These are phyloP conservation scores for Synanthedon myopaeformis DNA, from an alignment of 2,888 invertebrate genomes.

Conservation along the genomic window DNA sequence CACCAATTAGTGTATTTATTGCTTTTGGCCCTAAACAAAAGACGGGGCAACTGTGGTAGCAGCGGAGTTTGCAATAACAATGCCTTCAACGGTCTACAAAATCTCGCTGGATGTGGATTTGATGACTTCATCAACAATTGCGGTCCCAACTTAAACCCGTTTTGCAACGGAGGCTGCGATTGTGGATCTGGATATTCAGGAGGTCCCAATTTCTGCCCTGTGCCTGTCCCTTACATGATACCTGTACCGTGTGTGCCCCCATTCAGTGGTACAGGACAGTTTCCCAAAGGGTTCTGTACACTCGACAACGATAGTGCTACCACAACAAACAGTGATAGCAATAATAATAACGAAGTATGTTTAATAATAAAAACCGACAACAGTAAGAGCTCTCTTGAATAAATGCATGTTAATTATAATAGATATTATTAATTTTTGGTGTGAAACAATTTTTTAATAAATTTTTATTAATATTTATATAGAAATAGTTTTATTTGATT, in stretches of 20 bases:
- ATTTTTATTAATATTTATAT: too few species aligned
- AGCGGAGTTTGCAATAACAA: slow-evolving; percentile 3
- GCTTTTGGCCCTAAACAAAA: neutral
- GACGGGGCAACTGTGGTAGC: slow-evolving; percentile 5
- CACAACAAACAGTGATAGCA: neutral
- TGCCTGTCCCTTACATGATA: slow-evolving; percentile 4
- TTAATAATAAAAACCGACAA: neutral
- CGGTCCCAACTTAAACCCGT: neutral
- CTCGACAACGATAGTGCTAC: neutral
- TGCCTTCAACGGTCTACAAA: neutral
- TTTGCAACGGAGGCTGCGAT: slow-evolving; percentile 4
- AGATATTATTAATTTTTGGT: neutral
- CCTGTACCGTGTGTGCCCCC: neutral
- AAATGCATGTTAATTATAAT: neutral
- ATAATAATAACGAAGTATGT: neutral
- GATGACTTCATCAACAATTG: slow-evolving; percentile 3
- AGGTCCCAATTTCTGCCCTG: slow-evolving; percentile 6
- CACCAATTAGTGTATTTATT: neutral
- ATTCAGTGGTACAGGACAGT: neutral
- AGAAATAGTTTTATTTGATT: too few species aligned
- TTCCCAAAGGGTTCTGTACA: neutral
- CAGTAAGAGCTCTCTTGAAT: neutral
- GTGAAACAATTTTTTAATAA: neutral
- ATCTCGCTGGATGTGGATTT: neutral
- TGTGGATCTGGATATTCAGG: neutral